phyloP scores from a whole-genome alignment of 2,888 invertebrate genomes.

The Amblyjoppa proteus region DNA sequence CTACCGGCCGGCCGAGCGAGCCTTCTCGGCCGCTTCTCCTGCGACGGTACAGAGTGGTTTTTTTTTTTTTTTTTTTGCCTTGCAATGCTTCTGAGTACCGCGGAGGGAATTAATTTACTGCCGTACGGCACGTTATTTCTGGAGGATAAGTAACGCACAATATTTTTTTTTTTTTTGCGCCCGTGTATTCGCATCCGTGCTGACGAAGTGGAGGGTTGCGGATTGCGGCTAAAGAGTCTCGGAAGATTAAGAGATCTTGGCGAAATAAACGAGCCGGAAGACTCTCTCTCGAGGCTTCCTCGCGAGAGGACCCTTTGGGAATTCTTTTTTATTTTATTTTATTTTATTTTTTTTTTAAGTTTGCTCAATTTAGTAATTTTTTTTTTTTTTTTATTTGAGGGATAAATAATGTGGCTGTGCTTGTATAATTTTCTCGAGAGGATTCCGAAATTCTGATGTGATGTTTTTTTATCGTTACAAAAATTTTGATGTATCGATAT shows the following conservation, averaged over 20 bases:
- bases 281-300: background rate
- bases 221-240: background rate
- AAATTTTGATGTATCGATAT: background rate
- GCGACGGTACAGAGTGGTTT: background rate
- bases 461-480: background rate
- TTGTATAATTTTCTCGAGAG: background rate
- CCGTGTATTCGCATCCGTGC: background rate
- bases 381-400: background rate
- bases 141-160: background rate
- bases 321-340: background rate
- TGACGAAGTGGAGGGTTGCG: background rate
- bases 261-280: constrained; percentile 2
- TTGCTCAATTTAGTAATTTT: background rate
- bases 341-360: background rate
- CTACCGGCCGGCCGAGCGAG: background rate
- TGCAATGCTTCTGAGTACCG: background rate
- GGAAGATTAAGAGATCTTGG: constrained; percentile 5
- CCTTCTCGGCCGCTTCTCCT: background rate
- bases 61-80: background rate
- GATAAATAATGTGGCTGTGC: background rate
- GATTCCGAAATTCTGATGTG: background rate
- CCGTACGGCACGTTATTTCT: background rate
- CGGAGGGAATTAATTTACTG: background rate
- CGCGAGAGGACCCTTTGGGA: background rate
- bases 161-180: background rate